Base-by-base conservation (phyloP, 2,797 vertebrate genomes). In the Rhinogobio ventralis region DNA sequence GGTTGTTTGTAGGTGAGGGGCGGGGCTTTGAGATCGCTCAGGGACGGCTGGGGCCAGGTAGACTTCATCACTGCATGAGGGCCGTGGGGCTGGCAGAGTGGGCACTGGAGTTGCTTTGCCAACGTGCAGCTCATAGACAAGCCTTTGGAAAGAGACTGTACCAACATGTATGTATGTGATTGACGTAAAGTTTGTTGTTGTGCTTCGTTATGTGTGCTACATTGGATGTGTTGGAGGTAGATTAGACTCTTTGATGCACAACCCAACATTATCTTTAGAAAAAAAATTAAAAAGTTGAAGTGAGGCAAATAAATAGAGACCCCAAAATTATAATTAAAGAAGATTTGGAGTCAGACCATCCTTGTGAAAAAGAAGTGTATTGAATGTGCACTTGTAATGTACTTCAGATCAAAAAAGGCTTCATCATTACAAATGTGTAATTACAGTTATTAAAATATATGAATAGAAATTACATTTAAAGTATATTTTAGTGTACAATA, bases 41-140 rank as follows among this genome's bases (percentile, higher is more conserved):
- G 89, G 96, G 96, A 8, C 96, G 97, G 1, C 96, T 99, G 1
- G 98, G 97, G 1, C 97, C 97, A 0, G 98, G 97, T 77, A 91
- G 96, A 25, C 96, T 99, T 85, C 97, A 99, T 87, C 98, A 99
- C 94, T 98, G 98, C 55, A 99, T 99, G 98, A 94, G 97, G 77
- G 93, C 94, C 0, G 92, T 99, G 0, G 98, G 98, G 0, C 17
- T 94, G 0, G 96, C 97, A 0, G 98, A 99, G 87, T 33, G 90
- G 0, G 96, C 97, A 0, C 85, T 99, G 64, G 94, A 96, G 92
- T 92, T 99, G 68, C 91, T 99, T 91, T 99, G 97, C 87, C 93
- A 93, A 55, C 94, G 96, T 0, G 94, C 96, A 0, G 88, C 92
- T 0, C 90, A 93, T 71, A 95, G 98, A 25, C 73, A 85, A 79